Evolutionary conservation across 2,888 invertebrate species (phyloP).

Genomic region (Xylota sylvarum): DNA sequence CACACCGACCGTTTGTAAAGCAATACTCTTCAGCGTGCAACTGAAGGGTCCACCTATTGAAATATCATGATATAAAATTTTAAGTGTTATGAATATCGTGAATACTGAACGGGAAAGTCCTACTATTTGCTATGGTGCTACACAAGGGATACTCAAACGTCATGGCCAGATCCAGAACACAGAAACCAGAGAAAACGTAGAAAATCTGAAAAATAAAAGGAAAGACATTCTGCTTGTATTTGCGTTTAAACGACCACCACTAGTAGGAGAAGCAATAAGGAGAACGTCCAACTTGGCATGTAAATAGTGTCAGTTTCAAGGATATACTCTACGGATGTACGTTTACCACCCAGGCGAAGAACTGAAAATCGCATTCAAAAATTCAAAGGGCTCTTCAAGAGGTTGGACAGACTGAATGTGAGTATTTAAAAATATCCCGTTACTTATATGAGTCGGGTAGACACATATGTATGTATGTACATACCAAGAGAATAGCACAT

Average conservation of each 20-base stretch:
- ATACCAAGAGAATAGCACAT: slow-evolving; percentile 30
- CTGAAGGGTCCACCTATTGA: slow-evolving; percentile 75
- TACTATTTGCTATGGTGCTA: slow-evolving; percentile 61
- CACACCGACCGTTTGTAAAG: slow-evolving; percentile 60
- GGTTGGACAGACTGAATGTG: slow-evolving; percentile 38
- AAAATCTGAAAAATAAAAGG: slow-evolving; percentile 1
- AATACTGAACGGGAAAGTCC: slow-evolving; percentile 43
- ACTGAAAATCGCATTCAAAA: slow-evolving; percentile 44
- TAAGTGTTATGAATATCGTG: slow-evolving; percentile 76
- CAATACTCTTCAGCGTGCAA: slow-evolving; percentile 65
- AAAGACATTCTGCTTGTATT: slow-evolving; percentile 42
- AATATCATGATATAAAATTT: slow-evolving; percentile 74
- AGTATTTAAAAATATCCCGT: slow-evolving; percentile 48
- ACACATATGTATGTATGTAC: not conserved
- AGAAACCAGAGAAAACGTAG: not conserved
- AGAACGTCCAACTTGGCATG: slow-evolving; percentile 66
- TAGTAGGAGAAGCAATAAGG: slow-evolving; percentile 51
- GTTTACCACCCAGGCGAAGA: slow-evolving; percentile 17
- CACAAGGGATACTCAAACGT: slow-evolving; percentile 60
- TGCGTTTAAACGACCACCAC: slow-evolving; percentile 47
- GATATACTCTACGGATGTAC: not conserved
- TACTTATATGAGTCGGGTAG: not conserved
- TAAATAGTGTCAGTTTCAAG: slow-evolving; percentile 72
- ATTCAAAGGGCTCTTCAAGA: slow-evolving; percentile 49
- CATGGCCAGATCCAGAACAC: slow-evolving; percentile 43